Conservation (phyloP, 2,113 vertebrate species). For the Ceyx melanurus region DNA sequence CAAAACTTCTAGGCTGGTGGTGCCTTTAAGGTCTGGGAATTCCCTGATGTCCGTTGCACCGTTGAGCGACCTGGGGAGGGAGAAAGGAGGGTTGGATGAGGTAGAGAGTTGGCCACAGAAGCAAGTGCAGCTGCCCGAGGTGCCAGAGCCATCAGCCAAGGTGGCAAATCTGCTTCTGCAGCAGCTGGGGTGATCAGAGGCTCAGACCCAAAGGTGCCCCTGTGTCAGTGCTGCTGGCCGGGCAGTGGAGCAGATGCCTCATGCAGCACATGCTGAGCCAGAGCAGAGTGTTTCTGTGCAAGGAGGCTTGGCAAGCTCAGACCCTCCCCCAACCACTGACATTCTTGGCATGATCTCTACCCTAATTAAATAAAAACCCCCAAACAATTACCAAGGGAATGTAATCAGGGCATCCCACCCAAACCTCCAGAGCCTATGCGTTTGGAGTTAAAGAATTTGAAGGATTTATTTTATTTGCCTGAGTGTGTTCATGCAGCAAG, state of each 20-base stretch:
- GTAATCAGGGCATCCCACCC: constrained; percentile 24
- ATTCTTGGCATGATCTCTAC: constrained; percentile 23
- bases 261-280: fast-evolving
- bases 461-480: background rate
- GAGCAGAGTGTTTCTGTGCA: background rate
- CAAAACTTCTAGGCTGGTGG: constrained; percentile 92
- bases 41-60: constrained; percentile 88
- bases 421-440: background rate
- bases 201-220: background rate
- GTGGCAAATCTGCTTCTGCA: background rate
- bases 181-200: background rate
- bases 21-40: constrained; percentile 93
- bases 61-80: constrained; percentile 85
- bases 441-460: background rate
- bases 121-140: background rate
- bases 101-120: background rate
- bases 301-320: background rate
- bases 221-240: background rate
- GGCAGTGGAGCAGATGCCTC: background rate
- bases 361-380: background rate
- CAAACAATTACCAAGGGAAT: background rate
- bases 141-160: background rate
- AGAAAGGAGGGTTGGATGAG: background rate
- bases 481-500: background rate
- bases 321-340: background rate